Base-by-base conservation (phyloP, 1,140 invertebrate species). In the Drosophila arizonae region DNA sequence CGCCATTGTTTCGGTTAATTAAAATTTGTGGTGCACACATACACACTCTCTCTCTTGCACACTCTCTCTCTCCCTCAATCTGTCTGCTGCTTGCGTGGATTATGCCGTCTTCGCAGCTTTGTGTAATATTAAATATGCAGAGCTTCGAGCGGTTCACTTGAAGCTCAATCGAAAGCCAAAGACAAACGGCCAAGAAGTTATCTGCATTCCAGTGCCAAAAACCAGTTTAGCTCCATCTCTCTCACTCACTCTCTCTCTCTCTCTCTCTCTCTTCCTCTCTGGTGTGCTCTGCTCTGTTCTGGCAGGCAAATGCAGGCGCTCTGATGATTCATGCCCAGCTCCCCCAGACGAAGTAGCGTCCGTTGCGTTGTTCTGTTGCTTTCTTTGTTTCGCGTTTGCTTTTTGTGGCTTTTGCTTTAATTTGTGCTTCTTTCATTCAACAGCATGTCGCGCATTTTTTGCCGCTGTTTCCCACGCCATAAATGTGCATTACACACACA, bases 1-100 rank as follows among this genome's bases (percentile, higher is more conserved):
- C 79, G 82, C 79, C 77, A 80, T 89, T 88, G 84, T 89, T 88
- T 88, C 77, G 79, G 79, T 88, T 88, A 88, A 88, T 88, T 88
- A 88, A 88, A 84, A 89, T 88, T 88, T 88, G 84, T 88, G 84
- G 84, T 89, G 67, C 57, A 55, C 15, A 13, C 43, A 24, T 24
- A 1, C 2, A 21, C 15, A 0, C 43, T 46, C 43, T 15, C 43
- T 46, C 43, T 45, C 43, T 17, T n/a, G 15, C 43, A 0, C 43
- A 2, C 43, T 45, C n/a, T 45, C 6, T 45, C 6, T 45, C n/a
- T 43, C 17, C 17, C 41, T 43, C 6, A 65, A 65, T 77, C 8
- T 54, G 28, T 30, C 64, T 70, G 56, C 56, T 56, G 36, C 45
- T 70, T 52, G 60, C 57, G 8, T 61, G 28, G 52, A 43, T 51